Evolutionary conservation across 2,113 vertebrate species (phyloP).

Genomic region (Bostrychus sinensis): DNA sequence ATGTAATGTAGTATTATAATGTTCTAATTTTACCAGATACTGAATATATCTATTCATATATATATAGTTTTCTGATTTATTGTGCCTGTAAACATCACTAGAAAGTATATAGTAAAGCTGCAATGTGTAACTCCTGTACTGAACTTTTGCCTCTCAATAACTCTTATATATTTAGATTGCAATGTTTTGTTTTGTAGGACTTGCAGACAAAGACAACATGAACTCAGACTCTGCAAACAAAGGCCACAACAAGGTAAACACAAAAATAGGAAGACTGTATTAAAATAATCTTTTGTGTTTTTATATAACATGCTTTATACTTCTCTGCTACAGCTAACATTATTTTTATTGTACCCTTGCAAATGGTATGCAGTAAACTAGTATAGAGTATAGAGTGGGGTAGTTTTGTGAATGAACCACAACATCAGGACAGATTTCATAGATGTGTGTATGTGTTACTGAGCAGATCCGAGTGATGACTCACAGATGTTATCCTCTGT

Average conservation of each 20-base stretch:
- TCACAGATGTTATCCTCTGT: constrained; percentile 68
- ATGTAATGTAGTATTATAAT: too few relatives aligned
- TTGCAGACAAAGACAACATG: constrained; percentile 93
- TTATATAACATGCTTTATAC: neutral
- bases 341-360: too few relatives aligned
- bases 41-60: too few relatives aligned
- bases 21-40: too few relatives aligned
- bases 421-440: constrained; percentile 20
- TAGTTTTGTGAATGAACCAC: constrained; percentile 48
- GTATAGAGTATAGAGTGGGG: constrained; percentile 8
- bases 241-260: constrained; percentile 87
- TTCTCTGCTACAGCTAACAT: neutral
- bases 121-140: too few relatives aligned
- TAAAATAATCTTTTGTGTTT: neutral
- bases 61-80: too few relatives aligned
- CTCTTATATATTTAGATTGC: too few relatives aligned
- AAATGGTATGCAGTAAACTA: neutral
- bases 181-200: constrained; percentile 78
- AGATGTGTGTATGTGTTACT: constrained; percentile 29
- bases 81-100: too few relatives aligned
- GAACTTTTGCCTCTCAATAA: too few relatives aligned
- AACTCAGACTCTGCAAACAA: constrained; percentile 86
- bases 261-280: too few relatives aligned
- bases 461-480: constrained; percentile 45
- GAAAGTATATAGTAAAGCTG: too few relatives aligned